Base-by-base conservation (phyloP, 2,113 vertebrate species). In the Ailurus styani region DNA sequence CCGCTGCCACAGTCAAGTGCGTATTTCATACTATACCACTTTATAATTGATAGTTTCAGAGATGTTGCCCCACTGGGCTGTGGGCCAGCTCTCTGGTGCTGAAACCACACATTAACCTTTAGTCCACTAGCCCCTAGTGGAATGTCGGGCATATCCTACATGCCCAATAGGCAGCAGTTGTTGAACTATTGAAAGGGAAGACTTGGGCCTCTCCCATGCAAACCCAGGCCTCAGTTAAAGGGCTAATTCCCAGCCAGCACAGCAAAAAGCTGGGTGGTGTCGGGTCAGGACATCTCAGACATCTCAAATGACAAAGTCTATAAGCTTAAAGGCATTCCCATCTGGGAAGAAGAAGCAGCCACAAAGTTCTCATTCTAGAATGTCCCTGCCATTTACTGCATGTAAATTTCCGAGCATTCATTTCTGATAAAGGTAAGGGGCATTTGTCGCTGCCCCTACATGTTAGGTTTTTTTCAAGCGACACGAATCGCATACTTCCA, bases 1-100 rank as follows among this genome's bases (percentile, higher is more conserved):
- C 42, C 23, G 14, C 60, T 3, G 10, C 1, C 8, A 5, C n/a
- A 5, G 21, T 27, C 0, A 0, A 31, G 10, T 17, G 25, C 5
- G 52, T 55, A 21, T 27, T 42, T 85, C 60, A 29, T 18, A 37
- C 3, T 23, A 8, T 34, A 34, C 37, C 23, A 25, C 7, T 90
- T 81, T 31, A 10, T 23, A 12, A 40, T 0, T 9, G 17, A 52
- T 10, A 15, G 21, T 52, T 81, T n/a, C 23, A 42, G 42, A 75
- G 40, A 8, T 37, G 12, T 7, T 13, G 31, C 6, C 20, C 21
- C 6, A 21, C 3, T 13, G 31, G 50, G 25, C 64, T 50, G 27
- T 25, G n/a, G 42, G 40, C 25, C 72, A 57, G 50, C 14, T 78
- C 13, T 34, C 55, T 45, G 20, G 81, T 54, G n/a, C 66, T 55